Percentiles rank a stretch among this genome's conserved stretches.
These are phyloP conservation scores for Rhinogobius similis DNA, from an alignment of 2,113 vertebrate genomes.

Conservation along the genomic window DNA sequence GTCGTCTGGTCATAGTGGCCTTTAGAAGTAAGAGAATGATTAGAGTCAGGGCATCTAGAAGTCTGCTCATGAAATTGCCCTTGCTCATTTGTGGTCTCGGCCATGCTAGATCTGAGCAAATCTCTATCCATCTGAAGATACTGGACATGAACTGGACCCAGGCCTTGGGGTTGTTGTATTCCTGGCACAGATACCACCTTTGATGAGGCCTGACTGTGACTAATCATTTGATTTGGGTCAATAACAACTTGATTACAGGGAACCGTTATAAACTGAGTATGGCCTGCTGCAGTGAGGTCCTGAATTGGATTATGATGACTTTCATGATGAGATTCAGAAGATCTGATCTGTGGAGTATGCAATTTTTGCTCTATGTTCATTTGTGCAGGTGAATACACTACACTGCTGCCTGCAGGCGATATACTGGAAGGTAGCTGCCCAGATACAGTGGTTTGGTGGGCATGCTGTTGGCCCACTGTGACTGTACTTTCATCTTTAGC, in stretches of 20 bases:
- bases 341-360: conserved; percentile 83
- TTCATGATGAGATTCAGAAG: conserved; percentile 81
- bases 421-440: conserved; percentile 75
- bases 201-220: conserved; percentile 77
- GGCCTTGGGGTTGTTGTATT: conserved; percentile 73
- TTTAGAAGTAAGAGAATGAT: conserved; percentile 83
- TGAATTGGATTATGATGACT: conserved; percentile 79
- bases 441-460: conserved; percentile 80
- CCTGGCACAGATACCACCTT: conserved; percentile 78
- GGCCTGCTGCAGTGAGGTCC: conserved; percentile 79
- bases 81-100: conserved; percentile 81
- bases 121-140: conserved; percentile 91
- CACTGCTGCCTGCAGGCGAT: conserved; percentile 82
- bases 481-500: conserved; percentile 85
- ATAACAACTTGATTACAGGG: conserved; percentile 87
- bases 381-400: conserved; percentile 80
- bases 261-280: conserved; percentile 85
- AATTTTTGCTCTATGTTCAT: conserved; percentile 86
- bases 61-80: conserved; percentile 78
- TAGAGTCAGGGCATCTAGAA: conserved; percentile 84
- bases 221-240: conserved; percentile 89
- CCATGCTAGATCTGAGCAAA: conserved; percentile 80
- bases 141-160: conserved; percentile 68
- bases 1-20: conserved; percentile 84
- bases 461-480: conserved; percentile 80